Evolutionary conservation across 1,140 invertebrate species (phyloP).

Genomic region (Paralvinella palmiformis): DNA sequence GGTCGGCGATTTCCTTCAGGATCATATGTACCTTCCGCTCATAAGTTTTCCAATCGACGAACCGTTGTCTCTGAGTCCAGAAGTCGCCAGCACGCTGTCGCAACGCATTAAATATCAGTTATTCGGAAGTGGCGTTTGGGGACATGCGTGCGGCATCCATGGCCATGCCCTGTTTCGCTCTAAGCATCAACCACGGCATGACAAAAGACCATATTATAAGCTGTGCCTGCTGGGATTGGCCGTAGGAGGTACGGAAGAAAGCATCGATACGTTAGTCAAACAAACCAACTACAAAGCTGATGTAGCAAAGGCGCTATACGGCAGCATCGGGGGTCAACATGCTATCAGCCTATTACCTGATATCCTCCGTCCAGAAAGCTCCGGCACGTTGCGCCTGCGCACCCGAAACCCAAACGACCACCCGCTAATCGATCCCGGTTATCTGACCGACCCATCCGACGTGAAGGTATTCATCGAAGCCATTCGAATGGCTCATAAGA

Average conservation of each 20-base stretch:
- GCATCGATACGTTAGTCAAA: not conserved
- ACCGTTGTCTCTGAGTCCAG: conserved; percentile 2
- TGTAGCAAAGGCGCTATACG: no score
- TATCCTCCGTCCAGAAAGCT: conserved; percentile 26
- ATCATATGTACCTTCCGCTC: conserved; percentile 19
- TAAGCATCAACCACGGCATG: not conserved
- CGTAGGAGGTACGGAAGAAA: not conserved
- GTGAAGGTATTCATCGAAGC: conserved; percentile 22
- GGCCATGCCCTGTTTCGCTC: not conserved
- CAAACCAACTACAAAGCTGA: not conserved
- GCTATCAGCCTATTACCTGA: not conserved
- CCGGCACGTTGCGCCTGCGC: conserved; percentile 31
- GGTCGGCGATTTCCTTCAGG: conserved; percentile 40
- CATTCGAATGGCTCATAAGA: not conserved
- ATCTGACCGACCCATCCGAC: conserved; percentile 17
- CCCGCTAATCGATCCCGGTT: conserved; percentile 72
- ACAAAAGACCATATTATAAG: not conserved
- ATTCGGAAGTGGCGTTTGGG: conserved; percentile 8
- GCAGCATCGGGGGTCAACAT: not conserved
- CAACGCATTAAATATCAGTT: conserved; percentile 5
- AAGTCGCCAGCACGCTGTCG: conserved; percentile 7
- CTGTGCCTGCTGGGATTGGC: not conserved
- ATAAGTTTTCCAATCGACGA: conserved; percentile 12
- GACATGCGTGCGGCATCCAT: not conserved
- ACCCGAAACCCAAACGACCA: conserved; percentile 65